Evolutionary conservation across 2,888 invertebrate species (phyloP).

Genomic region (Yponomeuta cagnagella): DNA sequence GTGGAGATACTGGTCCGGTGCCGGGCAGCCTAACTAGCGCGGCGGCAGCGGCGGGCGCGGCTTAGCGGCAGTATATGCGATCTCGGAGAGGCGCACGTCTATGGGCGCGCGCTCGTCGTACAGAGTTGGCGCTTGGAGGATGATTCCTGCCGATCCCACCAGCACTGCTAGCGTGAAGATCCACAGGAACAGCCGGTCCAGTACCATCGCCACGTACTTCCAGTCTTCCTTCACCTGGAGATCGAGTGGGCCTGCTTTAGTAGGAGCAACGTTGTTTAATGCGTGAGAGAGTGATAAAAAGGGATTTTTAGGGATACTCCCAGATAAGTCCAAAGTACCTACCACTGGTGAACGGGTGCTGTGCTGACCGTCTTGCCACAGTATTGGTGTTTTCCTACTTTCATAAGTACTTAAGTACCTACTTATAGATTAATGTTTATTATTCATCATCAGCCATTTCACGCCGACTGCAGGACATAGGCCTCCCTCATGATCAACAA

Average conservation of each 20-base stretch:
- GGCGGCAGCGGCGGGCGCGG: conserved; percentile 35
- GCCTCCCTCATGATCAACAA: too few relatives aligned
- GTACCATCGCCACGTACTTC: conserved; percentile 97
- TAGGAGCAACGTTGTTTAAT: conserved; percentile 83
- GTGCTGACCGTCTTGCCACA: too few relatives aligned
- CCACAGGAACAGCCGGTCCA: conserved; percentile 94
- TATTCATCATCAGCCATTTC: too few relatives aligned
- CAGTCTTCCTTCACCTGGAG: conserved; percentile 92
- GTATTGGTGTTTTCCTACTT: too few relatives aligned
- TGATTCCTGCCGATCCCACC: conserved; percentile 93
- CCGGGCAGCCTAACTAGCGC: not conserved
- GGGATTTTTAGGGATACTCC: too few relatives aligned
- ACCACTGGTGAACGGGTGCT: too few relatives aligned
- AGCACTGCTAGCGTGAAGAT: conserved; percentile 95
- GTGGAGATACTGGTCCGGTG: too few relatives aligned
- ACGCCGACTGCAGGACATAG: too few relatives aligned
- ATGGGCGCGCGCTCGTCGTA: conserved; percentile 88
- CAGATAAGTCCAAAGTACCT: too few relatives aligned
- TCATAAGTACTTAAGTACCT: too few relatives aligned
- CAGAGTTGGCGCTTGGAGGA: conserved; percentile 91
- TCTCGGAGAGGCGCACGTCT: conserved; percentile 91
- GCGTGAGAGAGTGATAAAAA: conserved; percentile 79
- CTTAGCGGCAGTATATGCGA: conserved; percentile 91
- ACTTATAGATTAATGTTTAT: too few relatives aligned
- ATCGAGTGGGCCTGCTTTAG: conserved; percentile 59